Base-by-base conservation (phyloP, 1,140 invertebrate species). In the Drosophila ironensis region DNA sequence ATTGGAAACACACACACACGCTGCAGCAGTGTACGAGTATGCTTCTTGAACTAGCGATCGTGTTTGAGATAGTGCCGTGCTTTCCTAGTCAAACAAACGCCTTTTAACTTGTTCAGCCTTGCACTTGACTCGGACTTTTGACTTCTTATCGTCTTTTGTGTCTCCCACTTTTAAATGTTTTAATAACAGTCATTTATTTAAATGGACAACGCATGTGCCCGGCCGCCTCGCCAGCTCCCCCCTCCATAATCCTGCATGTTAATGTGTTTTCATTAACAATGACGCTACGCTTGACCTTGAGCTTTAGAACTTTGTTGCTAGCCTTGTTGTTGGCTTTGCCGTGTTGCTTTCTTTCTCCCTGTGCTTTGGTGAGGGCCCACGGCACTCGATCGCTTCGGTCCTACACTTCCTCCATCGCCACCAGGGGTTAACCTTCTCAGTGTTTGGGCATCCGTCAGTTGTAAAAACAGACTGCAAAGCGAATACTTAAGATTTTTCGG, bases 201-300 rank as follows among this genome's bases (percentile, higher is more conserved):
- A 86, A 84, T 76, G 76, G 73, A 16, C 69, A 71, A 60, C 37
- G 71, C 69, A 84, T 73, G 78, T 84, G 53, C 40, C 44, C 46
- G 17, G 16, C 46, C 19, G 11, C 17, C n/a, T 8, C 5, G 9
- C 47, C n/a, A 12, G n/a, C n/a, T 42, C 9, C 16, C 12, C 42
- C 9, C 28, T 5, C 7, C 4, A 38, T 54, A 59, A 59, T 35
- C 20, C 44, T 28, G 16, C 48, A 38, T 37, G 48, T 35, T 12
- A 61, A 19, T 72, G 54, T 74, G 66, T 33, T 72, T 84, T 77
- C 50, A 86, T 86, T 86, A 80, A 68, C 80, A 80, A 86, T 86
- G 80, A 86, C 80, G 80, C 81, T 86, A 80, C 75, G 61, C 53
- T 68, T 86, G 81, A 86, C 80, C 80, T 86, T 86, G 80, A 86